Percentiles rank a stretch among this genome's conserved stretches.
These are phyloP conservation scores for Nasonia longicornis DNA, from an alignment of 1,140 invertebrate species.

Conservation along the genomic window DNA sequence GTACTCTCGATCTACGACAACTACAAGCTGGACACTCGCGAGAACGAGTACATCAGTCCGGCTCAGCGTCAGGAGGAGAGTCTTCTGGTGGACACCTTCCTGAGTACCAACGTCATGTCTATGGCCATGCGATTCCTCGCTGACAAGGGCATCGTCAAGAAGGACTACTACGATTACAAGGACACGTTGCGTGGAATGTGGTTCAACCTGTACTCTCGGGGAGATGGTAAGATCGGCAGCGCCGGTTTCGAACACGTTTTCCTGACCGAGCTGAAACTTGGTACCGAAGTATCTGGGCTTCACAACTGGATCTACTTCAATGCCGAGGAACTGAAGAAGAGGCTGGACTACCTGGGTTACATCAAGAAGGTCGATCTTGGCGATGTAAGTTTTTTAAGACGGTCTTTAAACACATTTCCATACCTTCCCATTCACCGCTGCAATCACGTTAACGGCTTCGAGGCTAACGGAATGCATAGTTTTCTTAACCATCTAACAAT, in stretches of 20 bases:
- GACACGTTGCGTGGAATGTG: constrained; percentile 81
- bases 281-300: constrained; percentile 79
- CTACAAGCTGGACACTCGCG: constrained; percentile 79
- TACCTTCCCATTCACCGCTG: neutral
- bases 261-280: constrained; percentile 82
- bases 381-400: constrained; percentile 72
- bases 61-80: constrained; percentile 73
- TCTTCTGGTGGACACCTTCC: constrained; percentile 73
- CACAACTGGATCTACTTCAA: constrained; percentile 93
- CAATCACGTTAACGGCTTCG: neutral
- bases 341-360: constrained; percentile 85
- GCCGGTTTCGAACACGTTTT: constrained; percentile 91
- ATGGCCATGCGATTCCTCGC: constrained; percentile 73
- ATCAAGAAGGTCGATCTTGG: constrained; percentile 79
- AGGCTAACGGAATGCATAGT: neutral
- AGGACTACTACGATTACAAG: constrained; percentile 73
- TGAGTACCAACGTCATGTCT: constrained; percentile 75
- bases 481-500: neutral
- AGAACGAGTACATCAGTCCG: constrained; percentile 83
- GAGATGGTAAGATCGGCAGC: constrained; percentile 80
- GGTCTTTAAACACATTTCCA: neutral
- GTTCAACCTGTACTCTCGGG: constrained; percentile 86
- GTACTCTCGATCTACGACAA: constrained; percentile 80
- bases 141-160: constrained; percentile 66
- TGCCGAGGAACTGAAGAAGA: constrained; percentile 76